Percentiles rank a stretch among this genome's conserved stretches.
Evolutionary conservation across 64 coral and sea anemone species (phyloP).

Genomic region (Stylophora pistillata): DNA sequence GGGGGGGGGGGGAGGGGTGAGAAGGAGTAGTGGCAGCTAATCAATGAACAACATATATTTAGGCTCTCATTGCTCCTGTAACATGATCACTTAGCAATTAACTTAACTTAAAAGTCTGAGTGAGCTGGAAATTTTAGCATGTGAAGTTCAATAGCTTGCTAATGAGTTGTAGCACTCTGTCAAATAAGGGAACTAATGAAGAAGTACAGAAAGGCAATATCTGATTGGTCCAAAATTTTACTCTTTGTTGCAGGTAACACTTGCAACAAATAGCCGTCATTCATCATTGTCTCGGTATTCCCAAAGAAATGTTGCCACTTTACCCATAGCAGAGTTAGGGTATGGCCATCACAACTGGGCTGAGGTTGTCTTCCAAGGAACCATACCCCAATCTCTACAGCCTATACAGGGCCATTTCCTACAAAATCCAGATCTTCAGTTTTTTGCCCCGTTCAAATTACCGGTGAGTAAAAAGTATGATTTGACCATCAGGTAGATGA

Average conservation of each 20-base stretch:
- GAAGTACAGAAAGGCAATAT: too few species aligned
- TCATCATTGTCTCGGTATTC: background rate
- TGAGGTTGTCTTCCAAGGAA: background rate
- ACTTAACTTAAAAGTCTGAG: too few species aligned
- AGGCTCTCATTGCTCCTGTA: too few species aligned
- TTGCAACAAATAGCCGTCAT: background rate
- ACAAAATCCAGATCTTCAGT: background rate
- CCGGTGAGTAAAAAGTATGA: constrained; percentile 4
- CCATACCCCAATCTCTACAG: background rate
- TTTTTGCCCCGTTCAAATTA: constrained; percentile 8
- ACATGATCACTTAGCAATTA: too few species aligned
- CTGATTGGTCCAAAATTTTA: background rate
- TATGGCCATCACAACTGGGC: background rate
- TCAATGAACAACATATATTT: too few species aligned
- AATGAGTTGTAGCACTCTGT: too few species aligned
- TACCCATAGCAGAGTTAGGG: background rate
- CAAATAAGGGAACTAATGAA: too few species aligned
- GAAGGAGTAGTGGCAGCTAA: too few species aligned
- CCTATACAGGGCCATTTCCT: background rate
- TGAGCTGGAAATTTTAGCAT: too few species aligned
- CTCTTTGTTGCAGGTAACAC: background rate
- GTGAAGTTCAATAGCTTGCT: too few species aligned
- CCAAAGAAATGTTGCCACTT: background rate
- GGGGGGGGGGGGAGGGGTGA: too few species aligned
- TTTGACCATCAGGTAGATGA: background rate